Evolutionary conservation across 1,140 invertebrate species (phyloP), one percentile per base, ranked within the genome.

Genomic region (Muscidifurax raptorellus): DNA sequence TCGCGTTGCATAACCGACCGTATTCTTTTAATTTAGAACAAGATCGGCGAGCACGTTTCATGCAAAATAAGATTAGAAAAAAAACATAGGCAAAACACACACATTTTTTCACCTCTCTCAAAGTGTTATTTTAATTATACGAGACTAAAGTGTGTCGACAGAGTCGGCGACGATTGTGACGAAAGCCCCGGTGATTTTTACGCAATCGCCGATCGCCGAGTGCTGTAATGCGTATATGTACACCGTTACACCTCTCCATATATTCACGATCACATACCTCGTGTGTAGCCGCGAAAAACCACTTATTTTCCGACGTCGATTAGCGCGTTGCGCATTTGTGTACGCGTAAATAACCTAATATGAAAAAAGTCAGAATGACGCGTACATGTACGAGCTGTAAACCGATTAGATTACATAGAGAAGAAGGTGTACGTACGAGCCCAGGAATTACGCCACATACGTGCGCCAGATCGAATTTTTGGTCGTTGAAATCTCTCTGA

Each of bases 161-260:
- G 6, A 59, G 6, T 22, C 72, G 69, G 32, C 72, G 13, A 32
- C 30, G 72, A 75, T 44, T 22, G 72, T 27, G 72, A 44, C 72
- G 72, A 75, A 69, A 69, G 9, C 66, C 25, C 28, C 27, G 66
- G 10, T 15, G 10, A 30, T 69, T 69, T 69, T 69, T 28, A 30
- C 66, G 66, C 66, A 69, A 69, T 30, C 66, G 66, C 27, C 27
- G 66, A 69, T 69, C 15, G 1, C 4, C 27, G 27, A n/a, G 27
- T 59, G 52, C 52, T 28, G 66, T 69, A 69, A 69, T 69, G 28
- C n/a, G n/a, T n/a, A n/a, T n/a, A n/a, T n/a, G n/a, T n/a, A n/a
- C 30, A 69, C 66, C 66, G 66, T 69, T 69, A 69, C 22, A n/a
- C 25, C 25, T 28, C 27, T 28, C 1, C 1, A 12, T 59, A 59